Evolutionary conservation across 2,797 vertebrate genomes (phyloP).

Genomic region (Acrocephalus scirpaceus): DNA sequence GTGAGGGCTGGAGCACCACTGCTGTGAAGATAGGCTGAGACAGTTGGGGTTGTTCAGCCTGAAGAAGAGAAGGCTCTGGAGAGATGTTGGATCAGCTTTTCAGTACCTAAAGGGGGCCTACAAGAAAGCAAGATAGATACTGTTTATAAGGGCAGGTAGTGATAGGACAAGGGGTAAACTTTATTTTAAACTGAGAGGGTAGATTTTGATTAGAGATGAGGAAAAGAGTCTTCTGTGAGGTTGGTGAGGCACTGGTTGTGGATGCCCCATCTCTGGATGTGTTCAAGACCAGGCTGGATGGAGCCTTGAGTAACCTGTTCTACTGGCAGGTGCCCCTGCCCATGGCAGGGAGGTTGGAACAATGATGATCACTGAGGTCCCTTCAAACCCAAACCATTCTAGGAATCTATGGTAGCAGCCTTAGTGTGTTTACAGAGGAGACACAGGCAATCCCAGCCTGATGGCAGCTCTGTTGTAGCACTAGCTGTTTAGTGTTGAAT

Average conservation of each 20-base stretch:
- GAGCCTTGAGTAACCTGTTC: neutral
- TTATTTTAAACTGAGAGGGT: neutral
- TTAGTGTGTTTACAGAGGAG: neutral
- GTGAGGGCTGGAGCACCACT: neutral
- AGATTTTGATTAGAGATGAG: neutral
- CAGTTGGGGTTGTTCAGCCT: neutral
- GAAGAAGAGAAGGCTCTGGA: neutral
- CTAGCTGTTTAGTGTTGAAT: neutral
- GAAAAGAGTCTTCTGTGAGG: neutral
- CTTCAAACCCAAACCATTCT: neutral
- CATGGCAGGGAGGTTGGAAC: neutral
- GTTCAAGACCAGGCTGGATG: neutral
- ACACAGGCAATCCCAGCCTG: neutral
- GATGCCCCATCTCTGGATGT: neutral
- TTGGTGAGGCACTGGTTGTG: neutral
- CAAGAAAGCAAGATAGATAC: neutral
- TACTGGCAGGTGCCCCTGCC: neutral
- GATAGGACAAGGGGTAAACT: neutral
- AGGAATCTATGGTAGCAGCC: neutral
- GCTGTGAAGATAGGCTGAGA: neutral
- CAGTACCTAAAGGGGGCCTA: neutral
- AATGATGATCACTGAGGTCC: neutral
- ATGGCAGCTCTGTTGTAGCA: neutral
- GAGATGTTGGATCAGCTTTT: neutral
- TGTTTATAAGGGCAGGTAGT: neutral